phyloP scores from a whole-genome alignment of 2,888 invertebrate species.

The Ectobius pallidus region DNA sequence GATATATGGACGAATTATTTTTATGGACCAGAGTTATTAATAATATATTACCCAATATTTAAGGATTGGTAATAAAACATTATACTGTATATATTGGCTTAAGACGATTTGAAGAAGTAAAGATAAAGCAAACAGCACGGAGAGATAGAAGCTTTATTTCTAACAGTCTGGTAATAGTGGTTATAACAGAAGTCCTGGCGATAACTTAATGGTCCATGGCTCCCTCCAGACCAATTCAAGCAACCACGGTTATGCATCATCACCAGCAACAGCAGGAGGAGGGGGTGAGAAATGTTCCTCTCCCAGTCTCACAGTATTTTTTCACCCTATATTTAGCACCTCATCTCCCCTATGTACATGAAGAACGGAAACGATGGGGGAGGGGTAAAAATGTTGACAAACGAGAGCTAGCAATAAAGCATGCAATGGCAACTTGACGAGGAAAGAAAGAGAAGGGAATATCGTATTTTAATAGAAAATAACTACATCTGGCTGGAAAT shows the following conservation, averaged over 20 bases:
- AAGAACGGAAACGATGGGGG: background rate
- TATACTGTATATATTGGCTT: no score
- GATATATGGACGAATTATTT: no score
- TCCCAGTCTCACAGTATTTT: background rate
- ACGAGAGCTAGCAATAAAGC: constrained; percentile 6
- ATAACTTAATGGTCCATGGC: constrained; percentile 4
- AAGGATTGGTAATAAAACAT: no score
- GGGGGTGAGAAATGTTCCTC: background rate
- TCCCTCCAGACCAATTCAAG: background rate
- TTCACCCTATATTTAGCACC: constrained; percentile 20
- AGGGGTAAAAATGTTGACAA: constrained; percentile 15
- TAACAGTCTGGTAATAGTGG: no score
- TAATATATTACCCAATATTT: no score
- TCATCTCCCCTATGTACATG: background rate
- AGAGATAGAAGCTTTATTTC: no score
- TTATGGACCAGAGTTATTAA: no score
- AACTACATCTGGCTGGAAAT: no score
- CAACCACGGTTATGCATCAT: background rate
- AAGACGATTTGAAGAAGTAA: no score
- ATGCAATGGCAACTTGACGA: background rate
- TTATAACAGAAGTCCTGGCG: no score
- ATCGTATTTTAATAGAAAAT: background rate
- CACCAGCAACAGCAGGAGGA: background rate
- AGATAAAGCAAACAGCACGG: no score
- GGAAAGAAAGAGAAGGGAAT: background rate